These are phyloP conservation scores for Yponomeuta sedellus DNA, from an alignment of 2,888 invertebrate species.

Conservation along the genomic window DNA sequence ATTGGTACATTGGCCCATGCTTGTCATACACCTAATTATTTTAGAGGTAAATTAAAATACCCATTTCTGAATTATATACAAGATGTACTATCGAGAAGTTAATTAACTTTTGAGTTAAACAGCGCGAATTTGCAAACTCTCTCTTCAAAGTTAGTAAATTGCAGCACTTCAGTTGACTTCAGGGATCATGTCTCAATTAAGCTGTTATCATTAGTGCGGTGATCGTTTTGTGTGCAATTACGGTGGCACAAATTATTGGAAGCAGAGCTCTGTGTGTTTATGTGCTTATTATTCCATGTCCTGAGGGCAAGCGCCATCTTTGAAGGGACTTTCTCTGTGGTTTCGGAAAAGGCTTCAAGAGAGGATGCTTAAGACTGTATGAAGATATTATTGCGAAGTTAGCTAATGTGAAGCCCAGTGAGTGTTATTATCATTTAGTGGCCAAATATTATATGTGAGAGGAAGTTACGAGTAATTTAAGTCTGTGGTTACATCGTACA, in stretches of 20 bases:
- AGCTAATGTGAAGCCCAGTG: not conserved
- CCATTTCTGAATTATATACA: no score
- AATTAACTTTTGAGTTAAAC: not conserved
- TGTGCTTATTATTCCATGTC: conserved; percentile 60
- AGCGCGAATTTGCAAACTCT: not conserved
- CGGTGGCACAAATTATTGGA: conserved; percentile 51
- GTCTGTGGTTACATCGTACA: no score
- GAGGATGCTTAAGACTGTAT: not conserved
- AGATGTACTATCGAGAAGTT: no score
- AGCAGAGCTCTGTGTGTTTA: conserved; percentile 55
- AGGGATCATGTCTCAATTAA: conserved; percentile 1
- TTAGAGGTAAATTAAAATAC: no score
- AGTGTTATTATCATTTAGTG: not conserved
- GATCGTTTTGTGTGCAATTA: conserved; percentile 57
- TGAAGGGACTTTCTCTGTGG: conserved; percentile 35
- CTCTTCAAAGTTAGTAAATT: conserved; percentile 9
- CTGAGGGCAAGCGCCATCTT: conserved; percentile 53
- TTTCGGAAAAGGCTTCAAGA: not conserved
- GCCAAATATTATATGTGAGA: no score
- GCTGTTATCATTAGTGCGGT: conserved; percentile 45
- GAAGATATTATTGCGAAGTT: not conserved
- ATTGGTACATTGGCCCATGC: no score
- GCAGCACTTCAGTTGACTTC: not conserved
- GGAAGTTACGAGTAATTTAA: no score
- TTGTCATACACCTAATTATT: no score